Evolutionary conservation across 2,113 vertebrate species (phyloP).

Genomic region (Poicephalus meyeri): DNA sequence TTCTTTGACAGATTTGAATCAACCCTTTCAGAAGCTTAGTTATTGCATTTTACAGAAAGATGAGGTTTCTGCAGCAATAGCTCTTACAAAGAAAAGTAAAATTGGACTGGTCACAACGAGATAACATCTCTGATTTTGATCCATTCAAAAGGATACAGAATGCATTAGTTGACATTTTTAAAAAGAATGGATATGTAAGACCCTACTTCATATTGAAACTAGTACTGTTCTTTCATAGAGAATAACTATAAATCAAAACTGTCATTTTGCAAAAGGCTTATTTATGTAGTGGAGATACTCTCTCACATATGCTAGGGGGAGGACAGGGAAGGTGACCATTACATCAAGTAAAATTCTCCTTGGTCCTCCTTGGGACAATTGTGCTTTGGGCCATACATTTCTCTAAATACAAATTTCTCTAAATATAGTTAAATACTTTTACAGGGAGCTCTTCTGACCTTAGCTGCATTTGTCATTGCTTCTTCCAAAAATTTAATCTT

Average conservation of each 20-base stretch:
- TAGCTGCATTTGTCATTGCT: slow-evolving; percentile 70
- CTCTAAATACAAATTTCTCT: not conserved
- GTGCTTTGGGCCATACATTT: not conserved
- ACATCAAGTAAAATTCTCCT: not conserved
- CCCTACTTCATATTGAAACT: not conserved
- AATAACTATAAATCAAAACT: not conserved
- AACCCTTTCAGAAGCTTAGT: not conserved
- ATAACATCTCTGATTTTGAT: not conserved
- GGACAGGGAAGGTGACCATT: not conserved
- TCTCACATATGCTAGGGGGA: not conserved
- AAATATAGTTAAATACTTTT: not conserved
- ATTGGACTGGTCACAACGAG: not conserved
- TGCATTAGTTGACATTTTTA: not conserved
- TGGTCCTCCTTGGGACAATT: not conserved
- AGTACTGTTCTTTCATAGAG: not conserved
- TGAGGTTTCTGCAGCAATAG: not conserved
- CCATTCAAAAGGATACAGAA: not conserved
- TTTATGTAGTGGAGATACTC: not conserved
- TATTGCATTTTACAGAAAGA: not conserved
- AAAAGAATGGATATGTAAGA: not conserved
- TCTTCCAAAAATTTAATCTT: slow-evolving; percentile 86
- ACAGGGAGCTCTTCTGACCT: slow-evolving; percentile 63
- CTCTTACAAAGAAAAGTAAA: not conserved
- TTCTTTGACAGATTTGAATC: not conserved
- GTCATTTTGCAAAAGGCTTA: not conserved